Evolutionary conservation across 2,797 vertebrate species (phyloP).

Genomic region (Mastacembelus armatus): DNA sequence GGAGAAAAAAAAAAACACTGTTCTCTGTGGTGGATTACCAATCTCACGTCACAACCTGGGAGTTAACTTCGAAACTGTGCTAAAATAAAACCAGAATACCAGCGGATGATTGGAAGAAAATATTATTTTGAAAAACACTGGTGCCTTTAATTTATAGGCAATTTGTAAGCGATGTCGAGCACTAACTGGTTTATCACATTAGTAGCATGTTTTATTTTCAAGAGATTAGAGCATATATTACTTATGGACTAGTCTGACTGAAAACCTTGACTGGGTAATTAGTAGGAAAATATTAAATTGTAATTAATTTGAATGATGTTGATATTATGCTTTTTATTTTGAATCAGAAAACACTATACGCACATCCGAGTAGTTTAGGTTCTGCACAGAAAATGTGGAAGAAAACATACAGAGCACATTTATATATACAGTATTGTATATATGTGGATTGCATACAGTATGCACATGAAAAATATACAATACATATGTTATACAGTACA

Average conservation of each 20-base stretch:
- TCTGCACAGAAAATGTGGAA: slow-evolving; percentile 67
- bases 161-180: background rate
- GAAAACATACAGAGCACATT: slow-evolving; percentile 42
- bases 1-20: no score
- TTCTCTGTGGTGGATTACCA: no score
- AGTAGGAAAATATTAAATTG: slow-evolving; percentile 39
- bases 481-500: slow-evolving; percentile 30
- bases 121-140: background rate
- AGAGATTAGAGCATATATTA: slow-evolving; percentile 31
- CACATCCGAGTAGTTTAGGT: slow-evolving; percentile 73
- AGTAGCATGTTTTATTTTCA: slow-evolving; percentile 31
- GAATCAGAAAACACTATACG: slow-evolving; percentile 56
- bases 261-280: slow-evolving; percentile 45
- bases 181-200: slow-evolving; percentile 21
- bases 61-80: background rate
- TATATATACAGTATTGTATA: background rate
- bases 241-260: slow-evolving; percentile 20
- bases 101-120: background rate
- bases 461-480: background rate
- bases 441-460: background rate
- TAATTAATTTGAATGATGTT: slow-evolving; percentile 43
- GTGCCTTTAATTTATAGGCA: background rate
- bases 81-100: background rate
- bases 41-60: background rate
- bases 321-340: slow-evolving; percentile 26